phyloP scores from a whole-genome alignment of 2,888 invertebrate species.

The Megastigmus dorsalis region DNA sequence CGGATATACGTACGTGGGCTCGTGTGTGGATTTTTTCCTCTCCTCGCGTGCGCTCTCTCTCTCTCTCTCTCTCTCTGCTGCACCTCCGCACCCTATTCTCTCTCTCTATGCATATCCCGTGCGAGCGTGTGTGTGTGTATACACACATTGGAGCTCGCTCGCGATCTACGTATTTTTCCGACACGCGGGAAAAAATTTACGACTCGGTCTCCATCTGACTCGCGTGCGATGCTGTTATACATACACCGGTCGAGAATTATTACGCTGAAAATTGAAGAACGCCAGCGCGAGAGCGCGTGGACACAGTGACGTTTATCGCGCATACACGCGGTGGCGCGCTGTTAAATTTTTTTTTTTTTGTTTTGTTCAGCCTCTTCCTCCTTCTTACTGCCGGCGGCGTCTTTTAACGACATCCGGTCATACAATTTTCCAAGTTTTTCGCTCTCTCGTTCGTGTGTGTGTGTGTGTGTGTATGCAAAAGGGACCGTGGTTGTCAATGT shows the following conservation, averaged over 20 bases:
- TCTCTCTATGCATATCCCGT: no score
- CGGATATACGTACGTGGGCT: slow-evolving; percentile 11
- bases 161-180: slow-evolving; percentile 1
- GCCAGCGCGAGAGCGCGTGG: neutral
- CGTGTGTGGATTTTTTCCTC: slow-evolving; percentile 18
- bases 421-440: neutral
- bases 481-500: neutral
- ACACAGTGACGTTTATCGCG: slow-evolving; percentile 22
- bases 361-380: neutral
- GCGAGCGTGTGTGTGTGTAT: neutral
- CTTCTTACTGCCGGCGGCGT: neutral
- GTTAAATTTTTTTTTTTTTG: neutral
- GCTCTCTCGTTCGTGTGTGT: neutral
- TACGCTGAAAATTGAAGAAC: slow-evolving; percentile 25
- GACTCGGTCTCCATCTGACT: no score
- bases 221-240: no score
- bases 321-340: neutral
- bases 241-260: neutral
- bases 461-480: neutral
- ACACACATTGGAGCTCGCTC: neutral
- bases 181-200: slow-evolving; percentile 14
- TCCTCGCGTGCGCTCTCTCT: no score
- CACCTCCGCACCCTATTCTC: slow-evolving; percentile 18
- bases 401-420: slow-evolving; percentile 24
- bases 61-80: no score